Conservation (phyloP, 1,140 invertebrate species). For the Parapsyche elsis region DNA sequence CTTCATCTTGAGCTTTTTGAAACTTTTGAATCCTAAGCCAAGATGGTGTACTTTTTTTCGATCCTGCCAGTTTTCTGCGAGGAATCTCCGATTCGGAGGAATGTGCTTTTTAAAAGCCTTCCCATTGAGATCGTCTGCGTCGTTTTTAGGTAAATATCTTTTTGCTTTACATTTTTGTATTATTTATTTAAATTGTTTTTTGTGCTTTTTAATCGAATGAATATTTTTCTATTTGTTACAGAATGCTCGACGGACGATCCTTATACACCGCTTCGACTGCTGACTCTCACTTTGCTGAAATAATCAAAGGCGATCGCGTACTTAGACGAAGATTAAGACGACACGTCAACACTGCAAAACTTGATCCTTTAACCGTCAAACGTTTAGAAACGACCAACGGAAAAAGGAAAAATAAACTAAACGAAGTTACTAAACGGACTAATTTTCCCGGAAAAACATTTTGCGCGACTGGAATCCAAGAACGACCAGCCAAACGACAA, state of each 20-base stretch:
- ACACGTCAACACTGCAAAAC: conserved; percentile 11
- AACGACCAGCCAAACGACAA: neutral
- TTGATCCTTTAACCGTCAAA: conserved; percentile 8
- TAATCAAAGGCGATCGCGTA: conserved; percentile 26
- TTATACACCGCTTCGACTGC: conserved; percentile 29
- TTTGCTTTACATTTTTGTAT: neutral
- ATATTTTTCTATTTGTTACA: conserved; percentile 29
- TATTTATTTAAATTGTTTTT: neutral
- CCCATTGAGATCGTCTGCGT: conserved; percentile 11
- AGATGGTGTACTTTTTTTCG: conserved; percentile 8
- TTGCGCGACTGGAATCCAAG: neutral
- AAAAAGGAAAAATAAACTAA: neutral
- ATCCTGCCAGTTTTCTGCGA: neutral
- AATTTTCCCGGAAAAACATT: neutral
- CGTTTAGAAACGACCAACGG: neutral
- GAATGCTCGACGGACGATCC: conserved; percentile 22
- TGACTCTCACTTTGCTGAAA: neutral
- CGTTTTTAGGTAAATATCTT: conserved; percentile 23
- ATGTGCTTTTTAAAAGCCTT: neutral
- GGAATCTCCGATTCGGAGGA: neutral
- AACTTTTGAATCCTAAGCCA: neutral
- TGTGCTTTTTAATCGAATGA: neutral
- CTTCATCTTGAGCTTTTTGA: neutral
- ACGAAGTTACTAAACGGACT: neutral
- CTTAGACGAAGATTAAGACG: conserved; percentile 1